Evolutionary conservation across 2,888 invertebrate species (phyloP), one percentile per base, ranked within the genome.

Genomic region (Cheilosia vulpina): DNA sequence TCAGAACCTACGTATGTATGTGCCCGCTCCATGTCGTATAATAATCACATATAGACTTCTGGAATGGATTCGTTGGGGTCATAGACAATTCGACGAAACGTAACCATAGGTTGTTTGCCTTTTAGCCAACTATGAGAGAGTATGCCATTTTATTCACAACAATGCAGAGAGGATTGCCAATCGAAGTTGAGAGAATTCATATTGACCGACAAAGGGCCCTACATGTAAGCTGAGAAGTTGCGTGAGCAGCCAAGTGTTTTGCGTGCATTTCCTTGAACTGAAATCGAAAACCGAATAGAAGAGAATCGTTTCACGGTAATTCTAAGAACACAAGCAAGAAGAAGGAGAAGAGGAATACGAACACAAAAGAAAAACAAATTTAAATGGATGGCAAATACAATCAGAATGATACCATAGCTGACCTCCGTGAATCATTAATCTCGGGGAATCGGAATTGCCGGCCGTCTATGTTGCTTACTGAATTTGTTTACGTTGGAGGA

Each of bases 391-490:
- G 58, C 50, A 71, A 77, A 71, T 58, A 71, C 52, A 78, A 71
- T 78, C 62, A 68, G 34, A 62, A 55, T 55, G 53, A 73, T 77
- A 60, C 77, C 65, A 60, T 77, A 71, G 27, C 60, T 77, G 82
- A 82, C 82, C 82, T 82, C 81, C 69, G 55, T 82, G 82, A 82
- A 60, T 82, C 82, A 82, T 77, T 82, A 71, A 81, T 77, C 68
- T 81, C n/a, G 38, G 6, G 38, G 38, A 38, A 19, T 52, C 58
- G 58, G 71, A 77, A 77, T 65, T 52, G 76, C 69, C 52, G 77
- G 68, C 45, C 34, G 43, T 68, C 31, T 21, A 63, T 65, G 77
- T 66, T 77, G 55, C 66, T 72, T 82, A 45, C 38, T 72, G 62
- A 77, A 82, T 77, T 77, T 82, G 82, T 82, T 82, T 72, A 82